Percentiles rank a stretch among this genome's conserved stretches.
Conservation (phyloP, 2,888 invertebrate genomes). For the Acheta domesticus region DNA sequence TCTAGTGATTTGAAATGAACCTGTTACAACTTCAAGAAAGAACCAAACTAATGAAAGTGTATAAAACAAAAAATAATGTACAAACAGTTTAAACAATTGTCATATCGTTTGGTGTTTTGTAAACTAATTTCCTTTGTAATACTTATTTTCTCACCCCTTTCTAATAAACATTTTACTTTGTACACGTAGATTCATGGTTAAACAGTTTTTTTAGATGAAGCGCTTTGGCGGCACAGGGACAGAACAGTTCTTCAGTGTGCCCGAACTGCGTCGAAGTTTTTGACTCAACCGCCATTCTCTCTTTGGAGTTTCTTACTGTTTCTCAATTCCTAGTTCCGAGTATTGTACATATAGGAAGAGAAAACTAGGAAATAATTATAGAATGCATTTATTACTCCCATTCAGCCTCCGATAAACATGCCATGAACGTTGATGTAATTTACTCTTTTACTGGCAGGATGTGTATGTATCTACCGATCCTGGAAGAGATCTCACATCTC, state of each 20-base stretch:
- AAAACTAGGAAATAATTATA: not conserved
- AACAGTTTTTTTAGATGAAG: too few relatives aligned
- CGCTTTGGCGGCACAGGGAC: not conserved
- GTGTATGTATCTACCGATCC: not conserved
- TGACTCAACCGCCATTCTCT: not conserved
- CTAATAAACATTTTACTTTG: too few relatives aligned
- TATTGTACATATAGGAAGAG: not conserved
- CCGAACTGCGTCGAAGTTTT: not conserved
- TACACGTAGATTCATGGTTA: too few relatives aligned
- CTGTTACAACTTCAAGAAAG: not conserved
- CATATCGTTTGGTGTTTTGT: slow-evolving; percentile 18
- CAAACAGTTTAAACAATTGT: not conserved
- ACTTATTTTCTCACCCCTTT: not conserved
- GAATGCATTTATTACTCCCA: not conserved
- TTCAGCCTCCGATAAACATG: not conserved
- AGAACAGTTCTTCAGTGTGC: not conserved
- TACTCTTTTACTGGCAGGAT: not conserved
- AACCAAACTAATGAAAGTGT: not conserved
- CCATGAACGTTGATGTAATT: not conserved
- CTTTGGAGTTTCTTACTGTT: slow-evolving; percentile 11
- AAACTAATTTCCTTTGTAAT: not conserved
- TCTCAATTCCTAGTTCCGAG: not conserved
- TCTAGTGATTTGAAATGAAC: not conserved
- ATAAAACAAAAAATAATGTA: not conserved
- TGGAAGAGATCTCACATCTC: not conserved